A percentile compares a stretch with the other conserved stretches of the same genome.
Evolutionary conservation across 2,797 vertebrate genomes (phyloP).

Genomic region (Tauraco hartlaubi): DNA sequence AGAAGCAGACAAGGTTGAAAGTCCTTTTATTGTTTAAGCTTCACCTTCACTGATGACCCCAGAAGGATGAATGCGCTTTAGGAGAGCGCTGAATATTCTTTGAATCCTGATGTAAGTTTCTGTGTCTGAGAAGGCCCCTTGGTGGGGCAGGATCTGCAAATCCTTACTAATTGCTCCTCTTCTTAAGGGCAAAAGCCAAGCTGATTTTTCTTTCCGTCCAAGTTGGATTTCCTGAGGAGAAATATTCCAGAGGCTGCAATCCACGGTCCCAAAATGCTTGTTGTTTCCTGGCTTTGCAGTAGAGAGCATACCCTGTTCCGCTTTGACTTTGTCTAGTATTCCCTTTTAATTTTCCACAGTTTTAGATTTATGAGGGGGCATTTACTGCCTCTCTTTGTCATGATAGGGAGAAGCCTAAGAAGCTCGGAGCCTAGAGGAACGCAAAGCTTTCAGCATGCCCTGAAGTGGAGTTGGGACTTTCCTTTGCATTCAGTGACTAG

Average conservation of each 20-base stretch:
- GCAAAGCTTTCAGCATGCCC: not conserved
- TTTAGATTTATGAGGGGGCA: not conserved
- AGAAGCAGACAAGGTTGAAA: not conserved
- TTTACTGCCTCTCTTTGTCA: not conserved
- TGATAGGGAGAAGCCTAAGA: not conserved
- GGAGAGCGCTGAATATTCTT: not conserved
- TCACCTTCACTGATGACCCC: not conserved
- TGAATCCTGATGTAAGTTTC: not conserved
- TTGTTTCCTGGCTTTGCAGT: not conserved
- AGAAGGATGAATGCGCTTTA: not conserved
- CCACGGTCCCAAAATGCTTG: fast-evolving
- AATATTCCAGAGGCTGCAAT: not conserved
- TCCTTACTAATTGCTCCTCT: not conserved
- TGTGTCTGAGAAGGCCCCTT: not conserved
- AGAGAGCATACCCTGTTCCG: not conserved
- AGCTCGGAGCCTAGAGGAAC: not conserved
- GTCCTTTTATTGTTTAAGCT: not conserved
- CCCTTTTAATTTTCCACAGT: not conserved
- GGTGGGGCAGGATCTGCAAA: not conserved
- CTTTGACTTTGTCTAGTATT: not conserved
- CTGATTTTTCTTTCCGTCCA: not conserved
- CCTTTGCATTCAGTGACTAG: not conserved
- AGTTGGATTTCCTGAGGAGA: not conserved
- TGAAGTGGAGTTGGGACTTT: not conserved
- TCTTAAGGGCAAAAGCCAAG: not conserved